These are phyloP conservation scores for Entelurus aequoreus DNA, from an alignment of 2,113 vertebrate genomes.

Conservation along the genomic window DNA sequence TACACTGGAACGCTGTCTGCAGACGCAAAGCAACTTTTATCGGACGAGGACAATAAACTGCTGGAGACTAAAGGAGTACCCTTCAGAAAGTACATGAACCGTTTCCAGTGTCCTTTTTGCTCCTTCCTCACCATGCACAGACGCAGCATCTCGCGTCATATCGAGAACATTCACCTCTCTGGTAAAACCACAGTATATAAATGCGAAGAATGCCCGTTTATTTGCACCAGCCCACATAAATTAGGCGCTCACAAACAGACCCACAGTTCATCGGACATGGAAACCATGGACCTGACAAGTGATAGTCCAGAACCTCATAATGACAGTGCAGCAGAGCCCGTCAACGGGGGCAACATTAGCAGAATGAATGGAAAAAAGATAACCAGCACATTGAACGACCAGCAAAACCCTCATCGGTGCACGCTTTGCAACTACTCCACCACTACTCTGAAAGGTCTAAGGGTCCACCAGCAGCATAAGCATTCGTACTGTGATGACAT, in stretches of 20 bases:
- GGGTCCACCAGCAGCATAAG: slow-evolving; percentile 98
- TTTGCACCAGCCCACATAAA: slow-evolving; percentile 92
- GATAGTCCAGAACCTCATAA: slow-evolving; percentile 79
- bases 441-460: slow-evolving; percentile 90
- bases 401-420: slow-evolving; percentile 90
- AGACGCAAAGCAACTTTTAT: slow-evolving; percentile 87
- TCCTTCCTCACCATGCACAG: slow-evolving; percentile 95
- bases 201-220: slow-evolving; percentile 93
- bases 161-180: slow-evolving; percentile 95
- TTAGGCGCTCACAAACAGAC: slow-evolving; percentile 90
- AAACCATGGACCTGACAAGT: slow-evolving; percentile 81
- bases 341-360: slow-evolving; percentile 75
- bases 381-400: slow-evolving; percentile 72
- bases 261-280: slow-evolving; percentile 84
- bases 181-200: slow-evolving; percentile 95
- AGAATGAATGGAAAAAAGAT: slow-evolving; percentile 85
- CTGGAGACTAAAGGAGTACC: slow-evolving; percentile 96
- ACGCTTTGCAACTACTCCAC: slow-evolving; percentile 94
- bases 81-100: slow-evolving; percentile 91
- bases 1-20: slow-evolving; percentile 80
- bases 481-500: slow-evolving; percentile 96
- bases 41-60: slow-evolving; percentile 90
- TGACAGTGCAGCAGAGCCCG: slow-evolving; percentile 71
- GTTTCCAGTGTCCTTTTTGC: slow-evolving; percentile 97
- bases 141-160: slow-evolving; percentile 93